Evolutionary conservation across 92 coral and sea anemone genomes (phyloP).

Genomic region (Heteractis magnifica): DNA sequence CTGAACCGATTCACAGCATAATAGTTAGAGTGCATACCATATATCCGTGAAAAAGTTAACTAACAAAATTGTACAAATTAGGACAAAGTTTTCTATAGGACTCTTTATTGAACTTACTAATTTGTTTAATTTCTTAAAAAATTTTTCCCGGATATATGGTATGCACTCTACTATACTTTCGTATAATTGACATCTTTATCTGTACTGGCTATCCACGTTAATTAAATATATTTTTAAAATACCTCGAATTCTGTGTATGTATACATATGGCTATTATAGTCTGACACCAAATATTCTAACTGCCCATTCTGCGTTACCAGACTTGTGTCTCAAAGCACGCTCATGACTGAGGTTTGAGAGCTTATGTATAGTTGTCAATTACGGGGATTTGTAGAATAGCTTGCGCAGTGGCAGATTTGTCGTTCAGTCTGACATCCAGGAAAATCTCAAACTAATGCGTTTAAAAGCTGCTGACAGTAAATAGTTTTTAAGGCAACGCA

Average conservation of each 20-base stretch:
- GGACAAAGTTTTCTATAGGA: too few species aligned
- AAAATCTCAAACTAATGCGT: background rate
- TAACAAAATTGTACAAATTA: too few species aligned
- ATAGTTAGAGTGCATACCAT: background rate
- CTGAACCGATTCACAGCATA: background rate
- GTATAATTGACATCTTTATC: background rate
- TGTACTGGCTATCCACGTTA: background rate
- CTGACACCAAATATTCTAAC: background rate
- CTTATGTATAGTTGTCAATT: background rate
- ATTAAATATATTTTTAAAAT: background rate
- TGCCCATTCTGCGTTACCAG: background rate
- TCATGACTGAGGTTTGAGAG: background rate
- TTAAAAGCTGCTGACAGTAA: background rate
- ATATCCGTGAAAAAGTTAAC: too few species aligned
- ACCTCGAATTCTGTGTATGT: background rate
- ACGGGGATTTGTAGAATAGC: background rate
- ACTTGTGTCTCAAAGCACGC: slow-evolving; percentile 1
- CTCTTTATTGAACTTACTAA: too few species aligned
- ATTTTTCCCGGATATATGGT: too few species aligned
- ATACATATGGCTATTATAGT: background rate
- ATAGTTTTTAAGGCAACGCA: background rate
- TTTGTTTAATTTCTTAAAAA: too few species aligned
- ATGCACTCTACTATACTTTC: background rate
- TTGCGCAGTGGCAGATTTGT: background rate
- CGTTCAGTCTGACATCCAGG: background rate